Percentiles rank a stretch among this genome's conserved stretches.
Conservation (phyloP, 2,797 vertebrate species). For the Poecilia picta region DNA sequence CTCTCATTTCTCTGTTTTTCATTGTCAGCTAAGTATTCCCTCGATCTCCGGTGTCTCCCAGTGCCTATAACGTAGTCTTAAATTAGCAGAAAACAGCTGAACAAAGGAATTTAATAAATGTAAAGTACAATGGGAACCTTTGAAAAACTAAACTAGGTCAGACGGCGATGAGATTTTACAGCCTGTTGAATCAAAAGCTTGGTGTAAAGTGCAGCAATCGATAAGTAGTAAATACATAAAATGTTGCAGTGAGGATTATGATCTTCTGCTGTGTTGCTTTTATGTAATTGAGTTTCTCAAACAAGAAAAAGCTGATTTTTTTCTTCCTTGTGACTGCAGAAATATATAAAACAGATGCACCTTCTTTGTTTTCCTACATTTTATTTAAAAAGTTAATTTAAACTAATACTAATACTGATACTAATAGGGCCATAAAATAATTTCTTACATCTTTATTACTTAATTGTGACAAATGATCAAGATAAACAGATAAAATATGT, state of each 20-base stretch:
- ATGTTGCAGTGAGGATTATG: slow-evolving; percentile 44
- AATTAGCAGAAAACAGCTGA: slow-evolving; percentile 32
- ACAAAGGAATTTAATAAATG: slow-evolving; percentile 15
- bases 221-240: slow-evolving; percentile 88
- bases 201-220: slow-evolving; percentile 68
- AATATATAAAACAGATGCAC: not conserved
- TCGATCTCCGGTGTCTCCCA: not conserved
- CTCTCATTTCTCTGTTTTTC: slow-evolving; percentile 18
- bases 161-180: slow-evolving; percentile 17
- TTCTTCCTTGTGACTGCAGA: not conserved
- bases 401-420: not conserved
- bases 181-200: slow-evolving; percentile 31
- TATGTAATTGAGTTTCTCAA: slow-evolving; percentile 87
- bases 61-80: slow-evolving; percentile 1
- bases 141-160: slow-evolving; percentile 8
- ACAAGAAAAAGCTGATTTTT: slow-evolving; percentile 80
- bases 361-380: not conserved
- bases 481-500: not conserved
- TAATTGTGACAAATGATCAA: not conserved
- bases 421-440: not conserved
- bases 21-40: slow-evolving; percentile 9
- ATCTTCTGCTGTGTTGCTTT: slow-evolving; percentile 71
- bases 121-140: slow-evolving; percentile 2
- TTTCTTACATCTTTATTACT: not conserved
- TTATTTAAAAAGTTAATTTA: not conserved